Percentiles rank a stretch among this genome's conserved stretches.
Evolutionary conservation across 2,113 vertebrate genomes (phyloP).

Genomic region (Ginglymostoma cirratum): DNA sequence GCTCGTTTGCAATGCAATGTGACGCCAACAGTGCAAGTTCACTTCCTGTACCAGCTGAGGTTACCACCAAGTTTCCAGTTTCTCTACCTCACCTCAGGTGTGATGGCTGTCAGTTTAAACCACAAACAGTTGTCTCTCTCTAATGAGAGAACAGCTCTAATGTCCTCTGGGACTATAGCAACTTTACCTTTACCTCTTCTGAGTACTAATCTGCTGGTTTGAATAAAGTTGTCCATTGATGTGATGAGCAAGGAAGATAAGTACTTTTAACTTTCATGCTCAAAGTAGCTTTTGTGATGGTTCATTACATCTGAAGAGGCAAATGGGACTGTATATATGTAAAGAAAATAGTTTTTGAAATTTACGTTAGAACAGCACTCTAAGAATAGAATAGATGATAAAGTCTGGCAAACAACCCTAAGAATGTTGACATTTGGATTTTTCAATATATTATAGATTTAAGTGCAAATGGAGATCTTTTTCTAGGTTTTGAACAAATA

Average conservation of each 20-base stretch:
- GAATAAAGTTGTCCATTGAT: neutral
- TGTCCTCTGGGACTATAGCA: too few species aligned
- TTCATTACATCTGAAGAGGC: neutral
- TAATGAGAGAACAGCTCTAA: too few species aligned
- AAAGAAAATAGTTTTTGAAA: neutral
- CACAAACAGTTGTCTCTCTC: too few species aligned
- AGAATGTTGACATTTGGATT: neutral
- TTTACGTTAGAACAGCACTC: neutral
- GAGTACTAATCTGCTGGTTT: neutral
- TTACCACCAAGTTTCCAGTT: too few species aligned
- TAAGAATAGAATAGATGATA: neutral
- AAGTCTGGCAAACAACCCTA: neutral
- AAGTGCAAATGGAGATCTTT: neutral
- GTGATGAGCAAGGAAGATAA: neutral
- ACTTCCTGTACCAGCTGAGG: too few species aligned
- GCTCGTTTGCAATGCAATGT: too few species aligned
- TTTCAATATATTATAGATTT: too few species aligned
- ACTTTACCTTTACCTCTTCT: too few species aligned
- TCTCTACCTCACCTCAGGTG: too few species aligned
- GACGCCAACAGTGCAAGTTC: too few species aligned
- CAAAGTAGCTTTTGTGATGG: neutral
- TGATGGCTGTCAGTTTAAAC: too few species aligned
- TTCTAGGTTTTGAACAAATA: neutral
- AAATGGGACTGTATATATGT: neutral
- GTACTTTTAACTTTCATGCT: neutral